Evolutionary conservation across 2,797 vertebrate genomes (phyloP), one percentile per base, ranked within the genome.

Genomic region (Chromobotia macracanthus): DNA sequence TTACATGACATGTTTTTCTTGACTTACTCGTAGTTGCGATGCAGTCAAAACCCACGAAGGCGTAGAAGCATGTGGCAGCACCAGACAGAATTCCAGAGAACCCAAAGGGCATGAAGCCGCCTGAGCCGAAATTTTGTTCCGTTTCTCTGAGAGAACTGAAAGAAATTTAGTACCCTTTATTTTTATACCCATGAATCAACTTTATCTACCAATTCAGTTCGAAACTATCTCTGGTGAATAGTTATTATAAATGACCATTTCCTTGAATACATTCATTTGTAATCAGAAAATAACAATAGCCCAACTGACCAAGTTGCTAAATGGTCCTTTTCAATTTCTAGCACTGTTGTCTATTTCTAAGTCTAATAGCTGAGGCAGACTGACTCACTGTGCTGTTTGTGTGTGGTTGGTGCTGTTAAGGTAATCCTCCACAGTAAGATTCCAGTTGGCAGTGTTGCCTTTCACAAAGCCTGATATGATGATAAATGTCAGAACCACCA

Each of bases 41-140:
- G 85, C 95, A 96, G 87, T 96, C 95, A 15, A 96, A 96, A 48
- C 95, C 95, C 73, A 96, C 95, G 0, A 96, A 96, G 56, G 95
- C 95, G 0, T 96, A 96, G 89, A 96, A 96, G 86, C 95, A 96
- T 21, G 94, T 95, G 28, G 95, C 95, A 28, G 95, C 92, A 0
- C 95, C 95, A 0, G 92, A 89, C 21, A 95, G 91, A 83, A 95
- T 82, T 23, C 95, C 95, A 31, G 88, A 85, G 2, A 95, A 75
- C 11, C 95, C 95, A 68, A 96, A 96, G 19, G 95, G 95, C 11
- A 91, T 46, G 77, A 96, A 96, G 21, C 94, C 94, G 0, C 95
- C 95, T 0, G 80, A 79, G 6, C 95, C 95, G 6, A 95, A 90
- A 2, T 25, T 64, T 28, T 67, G 61, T 50, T 81, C 16, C 4